These are phyloP conservation scores for Gadus chalcogrammus DNA, from an alignment of 2,113 vertebrate genomes.

Conservation along the genomic window DNA sequence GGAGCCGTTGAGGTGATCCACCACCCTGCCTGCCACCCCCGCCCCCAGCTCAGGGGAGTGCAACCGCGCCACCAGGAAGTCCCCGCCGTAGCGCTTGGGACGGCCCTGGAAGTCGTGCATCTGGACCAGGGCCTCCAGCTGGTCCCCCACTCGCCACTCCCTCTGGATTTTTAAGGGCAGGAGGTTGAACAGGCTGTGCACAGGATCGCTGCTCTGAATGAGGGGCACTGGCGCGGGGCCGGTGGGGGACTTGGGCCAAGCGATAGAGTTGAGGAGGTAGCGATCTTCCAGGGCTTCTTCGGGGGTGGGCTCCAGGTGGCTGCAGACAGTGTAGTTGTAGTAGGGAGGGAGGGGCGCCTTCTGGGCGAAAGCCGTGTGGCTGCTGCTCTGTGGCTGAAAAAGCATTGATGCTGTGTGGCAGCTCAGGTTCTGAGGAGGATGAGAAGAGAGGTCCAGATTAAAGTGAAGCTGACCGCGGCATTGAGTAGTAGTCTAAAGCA, in stretches of 20 bases:
- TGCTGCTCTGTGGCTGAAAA: conserved; percentile 63
- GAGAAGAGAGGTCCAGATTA: not conserved
- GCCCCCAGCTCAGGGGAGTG: conserved; percentile 82
- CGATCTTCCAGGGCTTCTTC: conserved; percentile 81
- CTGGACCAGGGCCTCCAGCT: conserved; percentile 82
- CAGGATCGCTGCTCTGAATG: conserved; percentile 79
- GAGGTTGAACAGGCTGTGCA: conserved; percentile 84
- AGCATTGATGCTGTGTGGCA: conserved; percentile 63
- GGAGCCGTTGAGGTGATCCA: conserved; percentile 85
- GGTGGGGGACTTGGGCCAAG: conserved; percentile 73
- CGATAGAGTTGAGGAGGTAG: conserved; percentile 75
- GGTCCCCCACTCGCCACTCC: conserved; percentile 78
- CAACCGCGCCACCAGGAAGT: conserved; percentile 88
- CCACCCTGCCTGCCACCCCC: conserved; percentile 81
- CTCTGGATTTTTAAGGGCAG: conserved; percentile 54
- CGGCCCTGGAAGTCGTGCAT: conserved; percentile 86
- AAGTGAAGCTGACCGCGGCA: no score
- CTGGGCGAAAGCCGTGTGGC: conserved; percentile 52
- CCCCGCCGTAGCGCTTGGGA: conserved; percentile 88
- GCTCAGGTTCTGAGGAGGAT: conserved; percentile 66
- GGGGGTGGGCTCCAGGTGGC: conserved; percentile 73
- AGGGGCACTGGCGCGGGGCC: conserved; percentile 54
- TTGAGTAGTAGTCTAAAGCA: no score
- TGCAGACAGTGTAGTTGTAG: conserved; percentile 77
- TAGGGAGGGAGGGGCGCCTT: conserved; percentile 21